These are phyloP conservation scores for Lepilemur septentrionalis DNA, from an alignment of 2,797 vertebrate species.

Conservation along the genomic window DNA sequence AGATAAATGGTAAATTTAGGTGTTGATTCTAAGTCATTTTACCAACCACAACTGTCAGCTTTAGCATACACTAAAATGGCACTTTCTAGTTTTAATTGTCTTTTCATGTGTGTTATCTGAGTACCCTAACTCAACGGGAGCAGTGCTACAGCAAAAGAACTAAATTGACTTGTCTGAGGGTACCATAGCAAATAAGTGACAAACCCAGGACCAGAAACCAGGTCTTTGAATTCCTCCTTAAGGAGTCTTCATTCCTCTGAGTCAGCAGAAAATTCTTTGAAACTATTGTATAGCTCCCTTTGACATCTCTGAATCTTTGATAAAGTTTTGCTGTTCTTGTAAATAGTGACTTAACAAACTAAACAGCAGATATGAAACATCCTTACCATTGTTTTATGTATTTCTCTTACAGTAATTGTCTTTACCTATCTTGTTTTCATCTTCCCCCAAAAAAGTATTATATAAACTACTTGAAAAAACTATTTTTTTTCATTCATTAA, in stretches of 20 bases:
- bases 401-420: background rate
- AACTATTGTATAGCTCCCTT: background rate
- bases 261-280: background rate
- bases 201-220: background rate
- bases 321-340: background rate
- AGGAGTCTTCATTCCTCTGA: background rate
- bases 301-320: background rate
- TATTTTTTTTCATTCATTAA: background rate
- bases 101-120: background rate
- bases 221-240: background rate
- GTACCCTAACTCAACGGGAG: background rate
- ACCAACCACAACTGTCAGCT: background rate
- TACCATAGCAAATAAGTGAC: background rate
- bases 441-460: background rate
- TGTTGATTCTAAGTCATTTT: background rate
- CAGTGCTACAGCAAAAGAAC: background rate
- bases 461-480: background rate
- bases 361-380: background rate
- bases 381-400: background rate
- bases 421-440: background rate
- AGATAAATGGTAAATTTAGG: background rate
- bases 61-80: background rate
- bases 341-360: background rate
- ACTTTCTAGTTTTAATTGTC: background rate
- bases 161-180: background rate